Conservation (phyloP, 2,113 vertebrate genomes). For the Aptenodytes patagonicus region DNA sequence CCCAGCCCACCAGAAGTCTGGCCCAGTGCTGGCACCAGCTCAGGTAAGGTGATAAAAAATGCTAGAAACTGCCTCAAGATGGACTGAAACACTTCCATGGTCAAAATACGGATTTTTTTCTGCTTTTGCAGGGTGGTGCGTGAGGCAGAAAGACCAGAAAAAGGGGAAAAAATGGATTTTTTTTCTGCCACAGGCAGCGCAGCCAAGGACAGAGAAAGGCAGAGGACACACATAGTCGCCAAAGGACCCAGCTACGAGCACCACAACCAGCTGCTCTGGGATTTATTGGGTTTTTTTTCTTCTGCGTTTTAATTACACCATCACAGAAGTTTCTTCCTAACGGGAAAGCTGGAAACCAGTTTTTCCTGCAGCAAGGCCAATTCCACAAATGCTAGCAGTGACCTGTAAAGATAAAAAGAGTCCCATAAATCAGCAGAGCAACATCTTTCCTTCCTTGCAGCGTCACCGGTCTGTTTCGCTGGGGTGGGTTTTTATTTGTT, state of each 20-base stretch:
- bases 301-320: not conserved
- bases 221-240: not conserved
- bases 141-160: not conserved
- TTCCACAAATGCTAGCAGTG: constrained; percentile 16
- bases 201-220: not conserved
- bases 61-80: not conserved
- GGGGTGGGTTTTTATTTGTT: not conserved
- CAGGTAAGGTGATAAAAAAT: not conserved
- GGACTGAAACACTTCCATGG: not conserved
- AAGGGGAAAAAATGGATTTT: not conserved
- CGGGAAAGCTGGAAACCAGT: not conserved
- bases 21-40: not conserved
- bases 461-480: not conserved
- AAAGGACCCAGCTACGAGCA: not conserved
- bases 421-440: constrained; percentile 2
- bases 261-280: not conserved
- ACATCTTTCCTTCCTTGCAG: not conserved
- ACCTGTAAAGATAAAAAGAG: constrained; percentile 11
- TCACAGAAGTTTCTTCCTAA: not conserved
- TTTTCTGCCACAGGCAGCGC: not conserved
- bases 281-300: not conserved
- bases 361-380: constrained; percentile 28
- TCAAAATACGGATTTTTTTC: not conserved
- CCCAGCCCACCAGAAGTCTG: not conserved
- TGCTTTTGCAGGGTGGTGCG: not conserved